Evolutionary conservation across 2,888 invertebrate genomes (phyloP).

Genomic region (Leptinotarsa juncta): DNA sequence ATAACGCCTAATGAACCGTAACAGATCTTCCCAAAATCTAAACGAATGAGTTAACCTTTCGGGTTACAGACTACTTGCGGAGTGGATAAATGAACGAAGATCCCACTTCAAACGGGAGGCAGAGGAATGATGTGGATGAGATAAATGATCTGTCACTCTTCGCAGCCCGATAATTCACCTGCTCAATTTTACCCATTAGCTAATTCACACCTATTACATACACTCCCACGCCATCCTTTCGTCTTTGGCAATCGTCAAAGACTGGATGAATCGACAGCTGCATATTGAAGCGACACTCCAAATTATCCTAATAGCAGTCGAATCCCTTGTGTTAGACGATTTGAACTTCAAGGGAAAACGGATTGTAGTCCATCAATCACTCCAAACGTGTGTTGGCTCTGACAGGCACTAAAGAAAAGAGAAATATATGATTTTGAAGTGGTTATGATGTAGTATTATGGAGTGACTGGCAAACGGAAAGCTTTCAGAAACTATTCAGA

Average conservation of each 20-base stretch:
- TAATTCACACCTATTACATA: background rate
- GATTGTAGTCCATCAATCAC: slow-evolving; percentile 96
- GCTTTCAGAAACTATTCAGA: background rate
- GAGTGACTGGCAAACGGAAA: background rate
- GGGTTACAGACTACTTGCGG: too few relatives aligned
- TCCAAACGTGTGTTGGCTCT: slow-evolving; percentile 90
- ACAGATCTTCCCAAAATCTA: too few relatives aligned
- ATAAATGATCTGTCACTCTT: too few relatives aligned
- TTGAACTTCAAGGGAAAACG: slow-evolving; percentile 90
- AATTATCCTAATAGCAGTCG: slow-evolving; percentile 83
- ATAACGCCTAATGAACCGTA: too few relatives aligned
- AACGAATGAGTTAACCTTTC: too few relatives aligned
- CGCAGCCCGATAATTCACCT: background rate
- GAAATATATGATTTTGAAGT: slow-evolving; percentile 1
- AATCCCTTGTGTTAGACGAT: slow-evolving; percentile 83
- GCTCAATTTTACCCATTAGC: background rate
- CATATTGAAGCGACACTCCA: slow-evolving; percentile 82
- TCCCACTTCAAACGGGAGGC: too few relatives aligned
- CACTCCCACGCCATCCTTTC: background rate
- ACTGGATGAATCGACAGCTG: slow-evolving; percentile 67
- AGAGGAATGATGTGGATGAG: too few relatives aligned
- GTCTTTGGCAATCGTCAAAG: background rate
- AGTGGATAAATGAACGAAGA: too few relatives aligned
- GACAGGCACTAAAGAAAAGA: slow-evolving; percentile 79
- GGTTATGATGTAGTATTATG: background rate